phyloP scores from a whole-genome alignment of 1,140 invertebrate species.

The Nixonia krombeini region DNA sequence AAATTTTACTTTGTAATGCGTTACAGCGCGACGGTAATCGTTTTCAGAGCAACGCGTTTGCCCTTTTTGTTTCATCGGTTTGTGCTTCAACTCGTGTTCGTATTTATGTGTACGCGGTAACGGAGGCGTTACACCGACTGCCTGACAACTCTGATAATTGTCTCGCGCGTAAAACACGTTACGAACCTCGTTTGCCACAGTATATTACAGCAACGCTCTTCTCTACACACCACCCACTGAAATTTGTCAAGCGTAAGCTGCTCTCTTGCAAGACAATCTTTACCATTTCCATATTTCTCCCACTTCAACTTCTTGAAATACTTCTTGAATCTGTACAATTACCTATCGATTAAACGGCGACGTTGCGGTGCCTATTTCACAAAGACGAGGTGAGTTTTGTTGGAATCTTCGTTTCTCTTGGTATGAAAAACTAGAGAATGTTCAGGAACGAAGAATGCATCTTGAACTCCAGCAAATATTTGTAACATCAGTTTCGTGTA shows the following conservation, averaged over 20 bases:
- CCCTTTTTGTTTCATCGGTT: slow-evolving; percentile 51
- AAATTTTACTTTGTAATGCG: slow-evolving; percentile 62
- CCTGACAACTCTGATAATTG: slow-evolving; percentile 70
- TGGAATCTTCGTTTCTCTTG: no score
- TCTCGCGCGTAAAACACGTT: slow-evolving; percentile 64
- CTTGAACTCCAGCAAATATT: no score
- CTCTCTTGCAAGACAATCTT: slow-evolving; percentile 15
- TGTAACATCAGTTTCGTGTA: no score
- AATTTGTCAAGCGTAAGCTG: slow-evolving; percentile 45
- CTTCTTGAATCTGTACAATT: no score
- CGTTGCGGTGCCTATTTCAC: no score
- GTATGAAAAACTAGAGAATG: no score
- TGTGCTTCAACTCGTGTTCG: slow-evolving; percentile 52
- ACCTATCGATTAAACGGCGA: no score
- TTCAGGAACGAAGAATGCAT: no score
- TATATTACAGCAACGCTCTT: slow-evolving; percentile 43
- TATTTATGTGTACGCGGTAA: slow-evolving; percentile 62
- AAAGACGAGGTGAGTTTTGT: no score
- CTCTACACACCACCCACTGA: slow-evolving; percentile 29
- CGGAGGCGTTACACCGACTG: slow-evolving; percentile 66
- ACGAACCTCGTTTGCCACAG: slow-evolving; percentile 41
- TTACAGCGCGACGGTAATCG: slow-evolving; percentile 41
- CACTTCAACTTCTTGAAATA: no score
- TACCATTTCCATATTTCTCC: neutral
- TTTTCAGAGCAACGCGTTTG: slow-evolving; percentile 35